A percentile compares a stretch with the other conserved stretches of the same genome.
Evolutionary conservation across 1,140 invertebrate genomes (phyloP).

Genomic region (Centruroides vittatus): DNA sequence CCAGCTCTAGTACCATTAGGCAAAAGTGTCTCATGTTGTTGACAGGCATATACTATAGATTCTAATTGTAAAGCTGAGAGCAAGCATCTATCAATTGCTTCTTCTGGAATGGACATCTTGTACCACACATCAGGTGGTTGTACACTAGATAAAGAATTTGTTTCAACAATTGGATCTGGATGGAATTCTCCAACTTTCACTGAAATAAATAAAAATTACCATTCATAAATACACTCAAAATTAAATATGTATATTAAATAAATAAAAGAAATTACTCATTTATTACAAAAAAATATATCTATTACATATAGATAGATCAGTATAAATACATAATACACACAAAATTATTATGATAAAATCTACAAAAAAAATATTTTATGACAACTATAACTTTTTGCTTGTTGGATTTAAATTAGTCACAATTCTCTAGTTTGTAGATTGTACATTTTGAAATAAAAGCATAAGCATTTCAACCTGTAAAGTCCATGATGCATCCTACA

Average conservation of each 20-base stretch:
- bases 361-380: too few relatives aligned
- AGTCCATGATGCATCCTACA: too few relatives aligned
- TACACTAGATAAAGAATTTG: constrained; percentile 90
- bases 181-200: constrained; percentile 86
- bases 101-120: constrained; percentile 66
- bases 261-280: not conserved
- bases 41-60: constrained; percentile 86
- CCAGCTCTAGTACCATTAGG: constrained; percentile 83
- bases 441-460: too few relatives aligned
- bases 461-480: too few relatives aligned
- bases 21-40: constrained; percentile 85
- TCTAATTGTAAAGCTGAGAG: constrained; percentile 94
- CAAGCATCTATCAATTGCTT: constrained; percentile 64
- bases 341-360: too few relatives aligned
- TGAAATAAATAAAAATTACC: constrained; percentile 29
- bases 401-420: too few relatives aligned
- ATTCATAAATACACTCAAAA: not conserved
- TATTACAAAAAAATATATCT: not conserved
- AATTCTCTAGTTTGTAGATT: too few relatives aligned
- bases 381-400: too few relatives aligned
- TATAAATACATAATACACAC: not conserved
- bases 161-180: constrained; percentile 99
- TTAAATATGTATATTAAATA: not conserved
- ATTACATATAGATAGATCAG: not conserved
- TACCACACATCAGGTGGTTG: constrained; percentile 91